phyloP scores from a whole-genome alignment of 2,888 invertebrate species.

The Lasius platythorax region DNA sequence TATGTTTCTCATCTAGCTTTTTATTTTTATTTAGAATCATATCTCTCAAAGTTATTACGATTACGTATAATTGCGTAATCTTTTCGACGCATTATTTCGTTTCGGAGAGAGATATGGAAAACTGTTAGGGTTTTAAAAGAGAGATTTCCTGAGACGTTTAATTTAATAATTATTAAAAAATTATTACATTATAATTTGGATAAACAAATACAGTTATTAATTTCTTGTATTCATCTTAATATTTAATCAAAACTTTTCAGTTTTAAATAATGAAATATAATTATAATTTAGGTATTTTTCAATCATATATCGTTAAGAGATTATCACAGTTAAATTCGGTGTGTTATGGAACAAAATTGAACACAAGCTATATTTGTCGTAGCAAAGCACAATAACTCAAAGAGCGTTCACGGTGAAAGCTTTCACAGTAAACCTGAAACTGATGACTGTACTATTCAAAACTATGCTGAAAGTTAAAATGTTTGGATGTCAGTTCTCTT shows the following conservation, averaged over 20 bases:
- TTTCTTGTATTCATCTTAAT: not conserved
- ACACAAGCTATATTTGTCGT: not conserved
- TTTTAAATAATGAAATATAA: not conserved
- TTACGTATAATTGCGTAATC: not conserved
- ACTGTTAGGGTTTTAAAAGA: not conserved
- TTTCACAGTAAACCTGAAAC: not conserved
- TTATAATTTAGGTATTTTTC: not conserved
- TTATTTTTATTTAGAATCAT: not conserved
- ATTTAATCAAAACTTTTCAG: not conserved
- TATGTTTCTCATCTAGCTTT: not conserved
- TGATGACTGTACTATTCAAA: not conserved
- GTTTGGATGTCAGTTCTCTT: slow-evolving; percentile 6
- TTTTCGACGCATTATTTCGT: not conserved
- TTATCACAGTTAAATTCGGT: not conserved
- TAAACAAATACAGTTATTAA: not conserved
- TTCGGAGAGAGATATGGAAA: not conserved
- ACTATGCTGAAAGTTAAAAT: slow-evolving; percentile 11
- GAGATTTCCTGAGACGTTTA: not conserved
- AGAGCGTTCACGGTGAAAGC: not conserved
- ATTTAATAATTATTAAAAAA: not conserved
- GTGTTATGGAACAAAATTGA: not conserved
- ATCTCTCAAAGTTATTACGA: not conserved
- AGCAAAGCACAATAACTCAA: not conserved
- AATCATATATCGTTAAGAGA: not conserved
- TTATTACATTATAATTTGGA: not conserved